Percentiles rank a stretch among this genome's conserved stretches.
phyloP scores from a whole-genome alignment of 23 tunicate species.

The Diplosoma virens region DNA sequence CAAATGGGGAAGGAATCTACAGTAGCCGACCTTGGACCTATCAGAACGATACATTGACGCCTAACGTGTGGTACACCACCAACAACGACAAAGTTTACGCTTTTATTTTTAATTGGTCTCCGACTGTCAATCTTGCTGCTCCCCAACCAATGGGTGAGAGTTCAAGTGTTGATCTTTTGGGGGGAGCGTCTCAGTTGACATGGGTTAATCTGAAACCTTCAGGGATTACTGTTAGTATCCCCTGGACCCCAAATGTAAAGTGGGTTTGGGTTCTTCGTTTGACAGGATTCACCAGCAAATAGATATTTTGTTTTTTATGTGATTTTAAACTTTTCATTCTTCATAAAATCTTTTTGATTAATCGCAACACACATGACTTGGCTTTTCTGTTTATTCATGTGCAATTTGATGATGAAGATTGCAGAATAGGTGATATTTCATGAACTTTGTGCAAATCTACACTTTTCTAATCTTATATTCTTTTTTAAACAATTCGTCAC shows the following conservation, averaged over 20 bases:
- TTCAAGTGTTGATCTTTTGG: conserved; percentile 44
- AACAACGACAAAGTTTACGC: not conserved
- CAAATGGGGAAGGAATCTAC: conserved; percentile 73
- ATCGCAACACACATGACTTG: no score
- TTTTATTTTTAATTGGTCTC: conserved; percentile 55
- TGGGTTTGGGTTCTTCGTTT: conserved; percentile 29
- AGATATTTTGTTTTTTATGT: no score
- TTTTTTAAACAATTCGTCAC: no score
- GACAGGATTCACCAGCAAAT: conserved; percentile 23
- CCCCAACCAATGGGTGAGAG: conserved; percentile 21
- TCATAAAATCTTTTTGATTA: no score
- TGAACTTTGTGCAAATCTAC: no score
- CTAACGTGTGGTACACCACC: conserved; percentile 51
- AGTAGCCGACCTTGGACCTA: conserved; percentile 63
- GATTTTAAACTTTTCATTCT: no score
- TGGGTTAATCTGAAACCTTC: conserved; percentile 35
- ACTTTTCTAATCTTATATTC: no score
- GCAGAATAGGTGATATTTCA: no score
- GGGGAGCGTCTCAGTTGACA: conserved; percentile 21
- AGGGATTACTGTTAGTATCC: conserved; percentile 37
- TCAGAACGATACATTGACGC: conserved; percentile 62
- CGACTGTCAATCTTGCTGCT: conserved; percentile 28
- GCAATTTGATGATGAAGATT: no score
- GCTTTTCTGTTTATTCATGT: no score
- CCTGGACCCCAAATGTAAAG: not conserved